Percentiles rank a stretch among this genome's conserved stretches.
Conservation (phyloP, 2,888 invertebrate genomes). For the Abrostola tripartita region DNA sequence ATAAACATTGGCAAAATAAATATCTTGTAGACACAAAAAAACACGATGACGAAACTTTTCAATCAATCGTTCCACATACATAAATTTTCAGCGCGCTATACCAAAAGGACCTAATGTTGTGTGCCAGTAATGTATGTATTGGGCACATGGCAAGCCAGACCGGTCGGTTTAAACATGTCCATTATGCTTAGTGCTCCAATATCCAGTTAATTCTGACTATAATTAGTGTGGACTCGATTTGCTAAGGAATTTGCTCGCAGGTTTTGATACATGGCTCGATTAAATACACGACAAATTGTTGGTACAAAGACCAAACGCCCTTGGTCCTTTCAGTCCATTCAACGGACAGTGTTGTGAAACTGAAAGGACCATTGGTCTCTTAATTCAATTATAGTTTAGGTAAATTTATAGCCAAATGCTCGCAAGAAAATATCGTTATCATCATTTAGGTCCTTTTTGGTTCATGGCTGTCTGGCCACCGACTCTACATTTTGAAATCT, state of each 20-base stretch:
- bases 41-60: not conserved
- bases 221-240: slow-evolving; percentile 44
- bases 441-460: too few relatives aligned
- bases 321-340: not conserved
- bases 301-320: not conserved
- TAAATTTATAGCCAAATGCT: too few relatives aligned
- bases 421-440: too few relatives aligned
- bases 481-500: too few relatives aligned
- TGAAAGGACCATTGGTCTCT: not conserved
- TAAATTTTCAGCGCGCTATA: slow-evolving; percentile 50
- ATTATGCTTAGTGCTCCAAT: slow-evolving; percentile 46
- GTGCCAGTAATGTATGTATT: slow-evolving; percentile 71
- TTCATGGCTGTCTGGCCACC: too few relatives aligned
- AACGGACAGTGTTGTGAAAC: not conserved
- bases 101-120: slow-evolving; percentile 37
- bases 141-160: slow-evolving; percentile 70
- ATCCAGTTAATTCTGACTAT: slow-evolving; percentile 44
- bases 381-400: too few relatives aligned
- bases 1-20: not conserved
- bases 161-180: slow-evolving; percentile 57
- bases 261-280: slow-evolving; percentile 11
- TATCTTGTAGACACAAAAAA: not conserved
- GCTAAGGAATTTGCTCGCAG: slow-evolving; percentile 30
- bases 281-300: slow-evolving; percentile 10
- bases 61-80: slow-evolving; percentile 45